Conservation (phyloP, 2,113 vertebrate genomes). For the Leptobrachium leishanense region DNA sequence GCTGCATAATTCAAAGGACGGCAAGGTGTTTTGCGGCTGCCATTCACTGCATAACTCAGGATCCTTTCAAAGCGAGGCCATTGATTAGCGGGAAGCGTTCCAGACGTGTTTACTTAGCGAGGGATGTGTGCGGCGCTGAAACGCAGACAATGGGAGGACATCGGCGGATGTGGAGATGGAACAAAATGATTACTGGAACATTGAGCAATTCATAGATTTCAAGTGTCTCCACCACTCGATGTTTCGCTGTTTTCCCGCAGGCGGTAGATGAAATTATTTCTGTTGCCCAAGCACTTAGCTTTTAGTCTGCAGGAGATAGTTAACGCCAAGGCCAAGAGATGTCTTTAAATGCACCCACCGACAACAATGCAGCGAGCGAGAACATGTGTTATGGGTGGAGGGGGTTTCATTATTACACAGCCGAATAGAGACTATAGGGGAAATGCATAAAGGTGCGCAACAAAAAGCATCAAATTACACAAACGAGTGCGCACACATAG, state of each 20-base stretch:
- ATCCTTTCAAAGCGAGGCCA: no score
- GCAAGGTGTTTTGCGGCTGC: no score
- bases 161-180: not conserved
- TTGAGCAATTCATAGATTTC: slow-evolving; percentile 4
- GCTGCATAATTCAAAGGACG: no score
- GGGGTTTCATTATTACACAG: no score
- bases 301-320: slow-evolving; percentile 52
- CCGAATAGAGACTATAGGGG: no score
- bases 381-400: no score
- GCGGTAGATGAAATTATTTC: slow-evolving; percentile 35
- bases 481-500: no score
- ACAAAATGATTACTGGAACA: not conserved
- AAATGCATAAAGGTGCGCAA: no score
- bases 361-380: no score
- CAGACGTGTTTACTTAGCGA: not conserved
- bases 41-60: no score
- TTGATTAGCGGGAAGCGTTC: not conserved
- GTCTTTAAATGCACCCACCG: slow-evolving; percentile 37
- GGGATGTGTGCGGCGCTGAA: not conserved
- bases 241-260: slow-evolving; percentile 21
- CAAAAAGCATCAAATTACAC: no score
- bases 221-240: not conserved
- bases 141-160: not conserved
- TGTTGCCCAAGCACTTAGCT: slow-evolving; percentile 51
- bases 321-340: slow-evolving; percentile 47